Evolutionary conservation across 2,888 invertebrate genomes (phyloP), one percentile per base, ranked within the genome.

Genomic region (Drosophila hamatofila): DNA sequence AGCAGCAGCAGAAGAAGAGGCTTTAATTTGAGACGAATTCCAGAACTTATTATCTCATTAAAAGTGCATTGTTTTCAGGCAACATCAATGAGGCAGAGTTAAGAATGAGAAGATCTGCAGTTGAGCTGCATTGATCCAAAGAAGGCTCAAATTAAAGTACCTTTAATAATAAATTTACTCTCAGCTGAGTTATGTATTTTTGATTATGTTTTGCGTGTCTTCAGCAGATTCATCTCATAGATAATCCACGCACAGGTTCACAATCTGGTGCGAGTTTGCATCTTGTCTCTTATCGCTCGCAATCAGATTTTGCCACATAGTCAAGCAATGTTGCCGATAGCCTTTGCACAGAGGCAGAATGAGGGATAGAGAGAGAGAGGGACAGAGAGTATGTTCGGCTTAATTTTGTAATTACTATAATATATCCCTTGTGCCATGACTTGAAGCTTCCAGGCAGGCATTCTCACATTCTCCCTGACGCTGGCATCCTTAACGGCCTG

Each of bases 371-470:
- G 21, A 59, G 68, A 48, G 54, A 41, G 57, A 35, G 30, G 54
- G 51, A 46, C 11, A 46, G 30, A 60, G 59, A 37, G 6, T 9
- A 57, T 67, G 55, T 63, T 71, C 68, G 62, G 52, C 62, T 88
- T 88, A 81, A 84, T 88, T 88, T 85, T 86, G 86, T 88, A 83
- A 83, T 83, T 88, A 83, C 83, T 83, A 77, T 83, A 88, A 83
- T 88, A 77, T 80, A 83, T 72, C 69, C 59, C 58, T 67, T 58
- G 67, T 70, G 65, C 42, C 51, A 44, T 35, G 39, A 51, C 52
- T 48, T 44, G 51, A 37, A 21, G 54, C 62, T 72, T 48, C 51
- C 81, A 72, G 73, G 66, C 80, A 70, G 49, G 51, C 75, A 75
- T 79, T 78, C 75, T 78, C 75, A 77, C 83, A 82, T 76, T 72